Evolutionary conservation across 2,113 vertebrate genomes (phyloP).

Genomic region (Muntiacus reevesi): DNA sequence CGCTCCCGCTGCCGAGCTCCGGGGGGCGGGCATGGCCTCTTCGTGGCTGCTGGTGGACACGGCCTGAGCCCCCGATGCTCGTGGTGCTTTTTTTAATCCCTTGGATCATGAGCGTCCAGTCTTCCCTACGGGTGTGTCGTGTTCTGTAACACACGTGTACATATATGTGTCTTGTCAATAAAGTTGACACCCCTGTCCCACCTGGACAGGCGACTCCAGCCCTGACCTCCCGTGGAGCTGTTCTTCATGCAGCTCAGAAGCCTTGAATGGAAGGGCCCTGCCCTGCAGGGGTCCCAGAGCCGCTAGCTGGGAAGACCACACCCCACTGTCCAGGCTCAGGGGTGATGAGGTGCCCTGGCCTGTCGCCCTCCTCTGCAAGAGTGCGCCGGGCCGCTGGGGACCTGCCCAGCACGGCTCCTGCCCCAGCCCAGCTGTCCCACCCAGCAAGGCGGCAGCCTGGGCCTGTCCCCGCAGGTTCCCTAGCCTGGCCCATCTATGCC

Average conservation of each 20-base stretch:
- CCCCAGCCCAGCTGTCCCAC: accelerated
- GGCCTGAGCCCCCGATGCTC: background rate
- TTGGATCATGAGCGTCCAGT: background rate
- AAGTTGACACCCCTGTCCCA: background rate
- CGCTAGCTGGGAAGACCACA: background rate
- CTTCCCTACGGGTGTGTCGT: background rate
- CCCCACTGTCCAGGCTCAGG: too few relatives aligned
- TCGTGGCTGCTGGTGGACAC: background rate
- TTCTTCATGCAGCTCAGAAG: accelerated
- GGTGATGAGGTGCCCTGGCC: accelerated
- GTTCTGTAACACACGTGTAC: background rate
- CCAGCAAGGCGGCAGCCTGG: background rate
- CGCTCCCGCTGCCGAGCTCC: background rate
- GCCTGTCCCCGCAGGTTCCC: accelerated
- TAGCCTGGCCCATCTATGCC: background rate
- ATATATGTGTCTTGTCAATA: constrained; percentile 10
- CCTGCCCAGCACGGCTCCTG: accelerated
- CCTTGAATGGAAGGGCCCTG: accelerated
- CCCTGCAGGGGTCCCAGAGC: accelerated
- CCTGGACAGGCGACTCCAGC: accelerated
- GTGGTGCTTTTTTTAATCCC: constrained; percentile 23
- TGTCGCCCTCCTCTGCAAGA: background rate
- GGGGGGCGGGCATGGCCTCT: background rate
- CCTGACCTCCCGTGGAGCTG: background rate
- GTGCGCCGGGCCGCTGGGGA: accelerated